These are phyloP conservation scores for Melospiza georgiana DNA, from an alignment of 2,113 vertebrate species.

Conservation along the genomic window DNA sequence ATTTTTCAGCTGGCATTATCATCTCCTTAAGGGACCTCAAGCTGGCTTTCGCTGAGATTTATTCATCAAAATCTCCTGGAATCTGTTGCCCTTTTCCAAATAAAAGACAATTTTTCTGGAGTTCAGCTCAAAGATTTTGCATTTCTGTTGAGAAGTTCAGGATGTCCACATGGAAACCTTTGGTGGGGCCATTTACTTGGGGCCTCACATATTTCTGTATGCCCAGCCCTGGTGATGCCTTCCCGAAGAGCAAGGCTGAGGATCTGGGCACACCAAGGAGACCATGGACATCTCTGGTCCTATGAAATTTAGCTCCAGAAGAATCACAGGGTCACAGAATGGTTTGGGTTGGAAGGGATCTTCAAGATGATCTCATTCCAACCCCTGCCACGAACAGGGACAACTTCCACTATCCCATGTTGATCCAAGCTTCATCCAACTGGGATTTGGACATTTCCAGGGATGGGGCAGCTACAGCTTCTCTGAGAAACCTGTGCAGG, in stretches of 20 bases:
- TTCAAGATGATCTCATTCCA: neutral
- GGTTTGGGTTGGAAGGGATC: neutral
- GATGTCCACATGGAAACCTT: neutral
- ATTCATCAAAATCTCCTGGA: neutral
- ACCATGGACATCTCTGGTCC: neutral
- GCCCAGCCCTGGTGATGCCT: neutral
- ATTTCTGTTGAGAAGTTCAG: neutral
- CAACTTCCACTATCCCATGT: rapidly evolving
- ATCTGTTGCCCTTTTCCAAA: neutral
- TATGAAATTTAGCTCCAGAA: neutral
- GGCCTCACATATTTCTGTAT: rapidly evolving
- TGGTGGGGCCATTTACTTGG: rapidly evolving
- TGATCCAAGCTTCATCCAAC: neutral
- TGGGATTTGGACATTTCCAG: neutral
- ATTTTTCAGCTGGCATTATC: neutral
- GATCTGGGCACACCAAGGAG: neutral
- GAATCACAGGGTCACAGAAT: neutral
- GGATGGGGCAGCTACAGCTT: neutral
- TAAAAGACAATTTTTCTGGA: neutral
- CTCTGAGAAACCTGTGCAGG: rapidly evolving
- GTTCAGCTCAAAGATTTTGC: rapidly evolving
- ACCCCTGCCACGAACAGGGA: neutral
- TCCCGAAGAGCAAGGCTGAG: neutral
- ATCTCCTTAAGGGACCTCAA: neutral
- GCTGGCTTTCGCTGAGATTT: neutral